Evolutionary conservation across 2,113 vertebrate genomes (phyloP).

Genomic region (Elgaria multicarinata): DNA sequence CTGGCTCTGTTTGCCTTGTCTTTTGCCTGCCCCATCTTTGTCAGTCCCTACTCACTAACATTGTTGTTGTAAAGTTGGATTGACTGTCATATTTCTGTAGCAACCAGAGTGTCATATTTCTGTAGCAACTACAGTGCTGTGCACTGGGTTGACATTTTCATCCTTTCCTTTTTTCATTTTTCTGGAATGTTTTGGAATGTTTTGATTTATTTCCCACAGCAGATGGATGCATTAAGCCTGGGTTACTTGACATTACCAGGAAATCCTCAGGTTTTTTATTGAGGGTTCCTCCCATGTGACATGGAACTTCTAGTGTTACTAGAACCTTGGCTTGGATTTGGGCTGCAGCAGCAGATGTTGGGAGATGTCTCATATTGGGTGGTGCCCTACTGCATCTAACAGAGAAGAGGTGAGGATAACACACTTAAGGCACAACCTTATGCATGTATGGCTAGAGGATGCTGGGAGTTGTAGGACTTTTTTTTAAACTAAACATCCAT

Average conservation of each 20-base stretch:
- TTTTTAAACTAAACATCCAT: too few species aligned
- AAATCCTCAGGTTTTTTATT: background rate
- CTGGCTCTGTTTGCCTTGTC: slow-evolving; percentile 14
- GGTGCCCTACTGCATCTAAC: background rate
- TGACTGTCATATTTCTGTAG: background rate
- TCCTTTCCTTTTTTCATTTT: background rate
- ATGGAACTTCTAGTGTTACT: background rate
- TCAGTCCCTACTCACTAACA: background rate
- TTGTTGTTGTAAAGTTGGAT: background rate
- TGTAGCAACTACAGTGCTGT: background rate
- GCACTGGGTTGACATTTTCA: too few species aligned
- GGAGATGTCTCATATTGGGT: background rate
- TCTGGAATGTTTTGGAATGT: background rate
- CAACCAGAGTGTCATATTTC: background rate
- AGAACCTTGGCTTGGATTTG: background rate
- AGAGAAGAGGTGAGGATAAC: background rate
- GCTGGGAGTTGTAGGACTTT: too few species aligned
- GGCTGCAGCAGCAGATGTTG: background rate
- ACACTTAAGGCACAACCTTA: background rate
- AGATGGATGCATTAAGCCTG: background rate
- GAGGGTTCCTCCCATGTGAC: background rate
- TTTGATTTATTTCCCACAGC: background rate
- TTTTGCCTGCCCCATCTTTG: background rate
- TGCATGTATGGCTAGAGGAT: too few species aligned
- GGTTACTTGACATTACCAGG: background rate